These are phyloP conservation scores for Barnardius zonarius DNA, from an alignment of 2,113 vertebrate species.

Conservation along the genomic window DNA sequence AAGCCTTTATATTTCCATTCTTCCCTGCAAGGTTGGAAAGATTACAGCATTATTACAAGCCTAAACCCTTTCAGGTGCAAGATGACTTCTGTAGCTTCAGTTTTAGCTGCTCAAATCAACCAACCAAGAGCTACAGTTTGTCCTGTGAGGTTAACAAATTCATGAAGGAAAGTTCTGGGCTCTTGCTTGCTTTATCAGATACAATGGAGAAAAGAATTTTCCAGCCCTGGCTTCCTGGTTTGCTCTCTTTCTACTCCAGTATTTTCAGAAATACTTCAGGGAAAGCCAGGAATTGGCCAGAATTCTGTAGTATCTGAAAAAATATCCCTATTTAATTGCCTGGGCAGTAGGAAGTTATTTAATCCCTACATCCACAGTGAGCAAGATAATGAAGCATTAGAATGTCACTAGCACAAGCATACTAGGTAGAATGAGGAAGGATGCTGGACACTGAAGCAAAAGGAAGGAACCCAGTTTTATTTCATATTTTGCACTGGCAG, in stretches of 20 bases:
- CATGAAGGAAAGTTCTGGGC: not conserved
- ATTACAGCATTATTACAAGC: not conserved
- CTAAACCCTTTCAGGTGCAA: not conserved
- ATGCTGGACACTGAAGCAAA: not conserved
- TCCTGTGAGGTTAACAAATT: not conserved
- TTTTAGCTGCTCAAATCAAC: not conserved
- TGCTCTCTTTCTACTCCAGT: not conserved
- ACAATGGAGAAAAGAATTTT: not conserved
- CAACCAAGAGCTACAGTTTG: not conserved
- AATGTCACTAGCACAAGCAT: not conserved
- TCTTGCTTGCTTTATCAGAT: not conserved
- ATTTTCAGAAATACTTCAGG: not conserved
- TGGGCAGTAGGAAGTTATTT: not conserved
- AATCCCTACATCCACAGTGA: not conserved
- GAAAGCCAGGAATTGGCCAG: not conserved
- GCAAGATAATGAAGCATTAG: not conserved
- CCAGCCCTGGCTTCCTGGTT: slow-evolving; percentile 10
- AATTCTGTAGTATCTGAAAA: not conserved
- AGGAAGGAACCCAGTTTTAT: not conserved
- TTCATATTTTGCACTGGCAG: not conserved
- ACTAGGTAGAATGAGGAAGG: not conserved
- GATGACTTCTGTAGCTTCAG: not conserved
- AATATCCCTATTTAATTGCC: not conserved
- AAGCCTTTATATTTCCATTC: not conserved
- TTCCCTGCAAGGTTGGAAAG: not conserved